Percentiles rank a stretch among this genome's conserved stretches.
Conservation (phyloP, 53 echinoderm and acorn worm species). For the Henricia sp. region DNA sequence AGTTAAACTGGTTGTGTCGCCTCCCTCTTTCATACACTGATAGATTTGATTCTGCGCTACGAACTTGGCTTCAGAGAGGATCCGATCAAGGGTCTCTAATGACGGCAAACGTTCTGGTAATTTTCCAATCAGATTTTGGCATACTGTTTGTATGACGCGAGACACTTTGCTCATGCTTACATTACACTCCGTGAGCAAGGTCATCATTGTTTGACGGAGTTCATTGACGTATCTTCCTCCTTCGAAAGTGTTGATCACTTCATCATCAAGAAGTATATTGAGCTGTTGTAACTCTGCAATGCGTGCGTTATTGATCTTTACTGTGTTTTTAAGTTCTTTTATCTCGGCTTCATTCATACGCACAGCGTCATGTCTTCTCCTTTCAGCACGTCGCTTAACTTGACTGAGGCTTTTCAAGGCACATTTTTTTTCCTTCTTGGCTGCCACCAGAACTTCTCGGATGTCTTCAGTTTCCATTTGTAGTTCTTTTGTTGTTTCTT, state of each 20-base stretch:
- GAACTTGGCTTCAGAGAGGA: conserved; percentile 49
- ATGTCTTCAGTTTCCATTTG: conserved; percentile 10
- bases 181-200: conserved; percentile 57
- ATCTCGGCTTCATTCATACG: neutral
- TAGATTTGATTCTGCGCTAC: conserved; percentile 60
- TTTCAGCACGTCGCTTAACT: neutral
- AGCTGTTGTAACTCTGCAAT: conserved; percentile 10
- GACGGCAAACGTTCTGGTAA: conserved; percentile 50
- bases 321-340: neutral
- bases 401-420: conserved; percentile 7
- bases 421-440: neutral
- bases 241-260: conserved; percentile 50
- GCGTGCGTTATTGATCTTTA: neutral
- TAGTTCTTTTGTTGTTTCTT: neutral
- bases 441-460: neutral
- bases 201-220: conserved; percentile 61
- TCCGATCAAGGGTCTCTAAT: conserved; percentile 12
- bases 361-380: neutral
- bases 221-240: conserved; percentile 59
- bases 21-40: conserved; percentile 43
- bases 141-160: conserved; percentile 56
- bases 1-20: conserved; percentile 13
- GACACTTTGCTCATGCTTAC: conserved; percentile 50
- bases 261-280: conserved; percentile 40
- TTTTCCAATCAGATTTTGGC: conserved; percentile 52